Evolutionary conservation across 2,797 vertebrate genomes (phyloP).

Genomic region (Pitangus sulphuratus): DNA sequence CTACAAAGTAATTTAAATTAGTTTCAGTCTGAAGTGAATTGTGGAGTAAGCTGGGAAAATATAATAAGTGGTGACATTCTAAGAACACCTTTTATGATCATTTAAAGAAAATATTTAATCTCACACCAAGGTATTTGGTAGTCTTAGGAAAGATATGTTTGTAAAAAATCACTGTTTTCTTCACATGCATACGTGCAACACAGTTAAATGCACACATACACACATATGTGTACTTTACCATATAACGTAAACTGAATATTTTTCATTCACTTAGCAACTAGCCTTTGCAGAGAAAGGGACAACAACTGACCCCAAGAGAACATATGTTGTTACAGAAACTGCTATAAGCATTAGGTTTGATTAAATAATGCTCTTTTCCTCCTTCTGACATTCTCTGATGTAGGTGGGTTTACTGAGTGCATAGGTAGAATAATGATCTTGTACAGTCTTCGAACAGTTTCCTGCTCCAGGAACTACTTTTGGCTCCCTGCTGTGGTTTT

Average conservation of each 20-base stretch:
- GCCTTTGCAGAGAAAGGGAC: background rate
- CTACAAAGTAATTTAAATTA: constrained; percentile 70
- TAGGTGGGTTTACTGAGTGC: background rate
- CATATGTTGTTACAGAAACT: background rate
- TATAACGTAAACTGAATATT: background rate
- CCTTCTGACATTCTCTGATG: background rate
- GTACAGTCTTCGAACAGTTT: constrained; percentile 1
- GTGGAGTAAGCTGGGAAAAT: constrained; percentile 56
- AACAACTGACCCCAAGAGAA: background rate
- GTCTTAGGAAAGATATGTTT: background rate
- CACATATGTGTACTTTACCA: background rate
- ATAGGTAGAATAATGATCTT: constrained; percentile 23
- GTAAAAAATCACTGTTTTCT: background rate
- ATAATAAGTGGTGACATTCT: constrained; percentile 53
- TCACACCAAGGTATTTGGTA: background rate
- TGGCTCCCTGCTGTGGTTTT: constrained; percentile 40
- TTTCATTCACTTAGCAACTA: background rate
- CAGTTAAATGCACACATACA: background rate
- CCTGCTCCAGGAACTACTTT: constrained; percentile 48
- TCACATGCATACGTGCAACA: background rate
- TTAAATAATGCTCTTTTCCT: background rate
- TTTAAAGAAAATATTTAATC: constrained; percentile 44
- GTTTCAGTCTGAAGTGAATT: constrained; percentile 50
- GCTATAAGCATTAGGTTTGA: constrained; percentile 3
- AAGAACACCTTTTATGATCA: constrained; percentile 52